Conservation (phyloP, 2,888 invertebrate genomes). For the Ormyrus thymus region DNA sequence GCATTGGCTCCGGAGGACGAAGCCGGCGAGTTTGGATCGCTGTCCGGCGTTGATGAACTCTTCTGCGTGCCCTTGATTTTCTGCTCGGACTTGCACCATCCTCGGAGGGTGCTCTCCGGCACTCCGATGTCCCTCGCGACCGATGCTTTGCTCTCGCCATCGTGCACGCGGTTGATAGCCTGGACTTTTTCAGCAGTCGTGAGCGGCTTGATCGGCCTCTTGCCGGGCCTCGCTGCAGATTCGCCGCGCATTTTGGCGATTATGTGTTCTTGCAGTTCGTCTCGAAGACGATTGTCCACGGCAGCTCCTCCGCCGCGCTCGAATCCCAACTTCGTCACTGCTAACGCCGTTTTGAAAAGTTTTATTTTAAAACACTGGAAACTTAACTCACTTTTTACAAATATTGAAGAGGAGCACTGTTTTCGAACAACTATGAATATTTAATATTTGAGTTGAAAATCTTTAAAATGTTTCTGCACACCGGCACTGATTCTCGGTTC, state of each 20-base stretch:
- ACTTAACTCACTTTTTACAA: too few relatives aligned
- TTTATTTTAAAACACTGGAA: too few relatives aligned
- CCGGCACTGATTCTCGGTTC: too few relatives aligned
- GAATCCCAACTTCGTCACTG: conserved; percentile 54
- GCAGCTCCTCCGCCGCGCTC: conserved; percentile 56
- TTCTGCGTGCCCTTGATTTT: conserved; percentile 84
- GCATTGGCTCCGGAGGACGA: conserved; percentile 58
- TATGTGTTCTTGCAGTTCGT: conserved; percentile 59
- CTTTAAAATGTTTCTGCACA: too few relatives aligned
- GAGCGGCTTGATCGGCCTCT: conserved; percentile 86
- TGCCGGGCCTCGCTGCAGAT: conserved; percentile 79
- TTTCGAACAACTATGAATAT: too few relatives aligned
- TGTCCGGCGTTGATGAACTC: conserved; percentile 82
- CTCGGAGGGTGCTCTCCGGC: conserved; percentile 89
- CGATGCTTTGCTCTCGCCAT: conserved; percentile 90
- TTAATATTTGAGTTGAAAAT: too few relatives aligned
- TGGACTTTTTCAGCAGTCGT: conserved; percentile 87
- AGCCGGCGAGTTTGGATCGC: conserved; percentile 70
- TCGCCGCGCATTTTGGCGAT: conserved; percentile 75
- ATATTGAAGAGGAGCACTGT: too few relatives aligned
- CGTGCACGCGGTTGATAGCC: conserved; percentile 88
- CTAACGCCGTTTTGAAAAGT: conserved; percentile 54
- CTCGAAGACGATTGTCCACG: conserved; percentile 60
- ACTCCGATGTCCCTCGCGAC: conserved; percentile 91
- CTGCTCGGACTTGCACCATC: conserved; percentile 92